Evolutionary conservation across 2,797 vertebrate genomes (phyloP).

Genomic region (Dromococcyx pavoninus): DNA sequence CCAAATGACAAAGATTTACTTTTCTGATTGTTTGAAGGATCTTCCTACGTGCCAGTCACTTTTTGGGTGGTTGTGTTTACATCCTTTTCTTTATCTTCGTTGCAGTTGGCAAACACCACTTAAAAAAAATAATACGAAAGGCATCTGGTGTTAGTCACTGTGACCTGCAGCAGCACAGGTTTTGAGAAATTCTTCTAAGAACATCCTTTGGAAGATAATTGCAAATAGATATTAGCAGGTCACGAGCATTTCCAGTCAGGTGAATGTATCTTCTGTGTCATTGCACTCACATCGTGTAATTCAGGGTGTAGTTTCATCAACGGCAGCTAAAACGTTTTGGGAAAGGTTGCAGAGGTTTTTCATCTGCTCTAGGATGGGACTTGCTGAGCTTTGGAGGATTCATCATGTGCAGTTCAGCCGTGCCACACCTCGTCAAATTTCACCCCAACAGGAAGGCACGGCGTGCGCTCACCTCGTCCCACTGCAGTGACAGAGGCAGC

Average conservation of each 20-base stretch:
- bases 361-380: accelerated
- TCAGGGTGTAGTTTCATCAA: neutral
- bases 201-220: neutral
- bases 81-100: neutral
- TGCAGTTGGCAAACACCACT: neutral
- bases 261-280: neutral
- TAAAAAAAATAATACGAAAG: neutral
- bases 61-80: neutral
- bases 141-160: too few relatives aligned
- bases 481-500: neutral
- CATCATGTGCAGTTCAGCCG: accelerated
- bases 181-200: neutral
- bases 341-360: neutral
- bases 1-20: neutral
- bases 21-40: neutral
- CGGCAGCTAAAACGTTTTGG: neutral
- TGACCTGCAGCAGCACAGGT: neutral
- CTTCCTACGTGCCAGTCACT: neutral
- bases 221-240: neutral
- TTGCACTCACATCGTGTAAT: accelerated
- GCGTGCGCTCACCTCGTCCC: accelerated
- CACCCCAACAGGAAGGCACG: too few relatives aligned
- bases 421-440: accelerated
- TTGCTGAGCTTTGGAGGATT: neutral
- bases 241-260: neutral